A percentile compares a stretch with the other conserved stretches of the same genome.
These are phyloP conservation scores for Drosophila paranaensis DNA, from an alignment of 2,888 invertebrate species.

Conservation along the genomic window DNA sequence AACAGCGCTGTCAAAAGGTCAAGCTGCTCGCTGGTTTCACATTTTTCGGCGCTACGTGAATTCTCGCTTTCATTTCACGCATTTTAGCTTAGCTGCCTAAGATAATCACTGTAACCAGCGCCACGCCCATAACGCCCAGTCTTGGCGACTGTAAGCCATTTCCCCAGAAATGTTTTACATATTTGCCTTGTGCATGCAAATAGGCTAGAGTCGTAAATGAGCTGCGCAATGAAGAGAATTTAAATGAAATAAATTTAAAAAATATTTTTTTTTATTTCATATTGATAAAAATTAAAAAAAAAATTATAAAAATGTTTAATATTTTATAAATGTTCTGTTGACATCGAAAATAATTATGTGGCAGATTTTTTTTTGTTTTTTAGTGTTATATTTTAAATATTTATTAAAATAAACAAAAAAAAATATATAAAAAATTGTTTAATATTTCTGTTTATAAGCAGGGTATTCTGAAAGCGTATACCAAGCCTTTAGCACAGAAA, in stretches of 20 bases:
- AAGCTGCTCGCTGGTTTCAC: slow-evolving; percentile 33
- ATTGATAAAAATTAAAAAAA: background rate
- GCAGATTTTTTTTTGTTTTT: no score
- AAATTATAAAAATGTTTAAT: no score
- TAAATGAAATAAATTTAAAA: background rate
- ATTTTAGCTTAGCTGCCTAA: slow-evolving; percentile 27
- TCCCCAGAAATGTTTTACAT: slow-evolving; percentile 65
- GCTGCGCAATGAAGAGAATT: slow-evolving; percentile 14
- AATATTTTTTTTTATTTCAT: background rate
- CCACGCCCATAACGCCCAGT: slow-evolving; percentile 29
- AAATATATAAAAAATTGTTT: background rate
- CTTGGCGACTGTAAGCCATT: slow-evolving; percentile 59
- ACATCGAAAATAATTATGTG: no score
- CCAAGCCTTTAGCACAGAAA: background rate
- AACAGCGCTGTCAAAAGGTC: slow-evolving; percentile 40
- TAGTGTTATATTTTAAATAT: no score
- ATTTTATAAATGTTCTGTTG: no score
- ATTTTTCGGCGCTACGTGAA: slow-evolving; percentile 50
- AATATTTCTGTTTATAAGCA: background rate
- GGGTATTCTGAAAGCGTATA: slow-evolving; percentile 25
- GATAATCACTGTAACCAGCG: slow-evolving; percentile 28
- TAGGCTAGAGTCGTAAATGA: background rate
- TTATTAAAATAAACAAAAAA: background rate
- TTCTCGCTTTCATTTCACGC: slow-evolving; percentile 32
- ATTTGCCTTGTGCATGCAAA: slow-evolving; percentile 56